phyloP scores from a whole-genome alignment of 1,140 invertebrate species.

The Druon quercuslanigerum region DNA sequence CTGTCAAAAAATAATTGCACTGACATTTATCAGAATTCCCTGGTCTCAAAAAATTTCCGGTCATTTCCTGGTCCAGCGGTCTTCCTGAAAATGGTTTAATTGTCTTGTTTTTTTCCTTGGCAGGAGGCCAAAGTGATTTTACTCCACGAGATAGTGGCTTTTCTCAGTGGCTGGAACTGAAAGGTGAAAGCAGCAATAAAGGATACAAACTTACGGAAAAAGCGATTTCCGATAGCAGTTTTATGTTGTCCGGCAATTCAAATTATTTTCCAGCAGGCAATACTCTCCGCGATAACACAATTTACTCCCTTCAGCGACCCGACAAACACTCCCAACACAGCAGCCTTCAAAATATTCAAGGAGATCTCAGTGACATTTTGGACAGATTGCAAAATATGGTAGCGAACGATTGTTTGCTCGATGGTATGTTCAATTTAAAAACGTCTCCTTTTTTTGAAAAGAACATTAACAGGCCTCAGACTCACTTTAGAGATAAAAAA shows the following conservation, averaged over 20 bases:
- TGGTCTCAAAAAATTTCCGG: no score
- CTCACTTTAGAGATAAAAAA: no score
- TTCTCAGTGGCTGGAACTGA: conserved; percentile 69
- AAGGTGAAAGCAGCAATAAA: conserved; percentile 54
- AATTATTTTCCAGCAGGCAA: conserved; percentile 55
- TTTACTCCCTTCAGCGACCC: conserved; percentile 67
- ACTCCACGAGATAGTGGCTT: conserved; percentile 64
- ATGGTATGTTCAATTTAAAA: conserved; percentile 58
- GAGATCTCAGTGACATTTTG: conserved; percentile 75
- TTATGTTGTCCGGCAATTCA: conserved; percentile 48
- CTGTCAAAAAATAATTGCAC: no score
- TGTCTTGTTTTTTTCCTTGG: conserved; percentile 14
- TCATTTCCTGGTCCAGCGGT: no score
- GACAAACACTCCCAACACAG: conserved; percentile 72
- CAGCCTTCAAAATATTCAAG: conserved; percentile 75
- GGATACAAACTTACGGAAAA: conserved; percentile 58
- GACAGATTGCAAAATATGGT: conserved; percentile 76
- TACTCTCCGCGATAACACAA: conserved; percentile 66
- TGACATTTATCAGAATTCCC: no score
- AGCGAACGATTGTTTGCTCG: conserved; percentile 71
- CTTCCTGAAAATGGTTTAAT: no score
- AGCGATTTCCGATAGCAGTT: conserved; percentile 45
- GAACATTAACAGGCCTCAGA: not conserved
- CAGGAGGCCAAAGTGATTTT: conserved; percentile 63
- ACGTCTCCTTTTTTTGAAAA: not conserved